Conservation (phyloP, 1,140 invertebrate species). For the Oryctes rhinoceros region DNA sequence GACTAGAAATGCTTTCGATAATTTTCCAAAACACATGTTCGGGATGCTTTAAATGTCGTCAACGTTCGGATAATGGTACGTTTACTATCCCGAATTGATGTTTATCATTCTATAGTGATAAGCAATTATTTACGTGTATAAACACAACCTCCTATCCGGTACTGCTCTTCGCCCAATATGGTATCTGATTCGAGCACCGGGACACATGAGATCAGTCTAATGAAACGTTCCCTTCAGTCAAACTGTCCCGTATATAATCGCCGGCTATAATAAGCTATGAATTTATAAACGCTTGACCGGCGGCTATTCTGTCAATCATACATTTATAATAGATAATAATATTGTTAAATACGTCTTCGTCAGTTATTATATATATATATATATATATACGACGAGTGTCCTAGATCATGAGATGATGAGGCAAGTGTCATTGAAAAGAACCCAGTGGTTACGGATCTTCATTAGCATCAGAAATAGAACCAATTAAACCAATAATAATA, state of each 20-base stretch:
- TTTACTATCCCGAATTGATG: neutral
- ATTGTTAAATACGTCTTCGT: constrained; percentile 33
- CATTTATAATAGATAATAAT: constrained; percentile 34
- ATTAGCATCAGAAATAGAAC: no score
- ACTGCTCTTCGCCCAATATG: constrained; percentile 4
- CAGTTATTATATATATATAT: neutral
- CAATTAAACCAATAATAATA: no score
- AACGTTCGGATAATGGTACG: neutral
- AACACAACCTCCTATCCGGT: constrained; percentile 3
- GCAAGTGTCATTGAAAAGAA: no score
- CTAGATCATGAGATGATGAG: neutral
- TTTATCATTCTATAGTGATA: constrained; percentile 29
- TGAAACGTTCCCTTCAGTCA: neutral
- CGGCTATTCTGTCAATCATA: constrained; percentile 33
- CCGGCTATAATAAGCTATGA: constrained; percentile 26
- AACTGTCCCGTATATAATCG: constrained; percentile 7
- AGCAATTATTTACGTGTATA: constrained; percentile 24
- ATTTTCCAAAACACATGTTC: neutral
- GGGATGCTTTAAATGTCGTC: neutral
- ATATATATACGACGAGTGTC: neutral
- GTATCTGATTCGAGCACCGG: constrained; percentile 7
- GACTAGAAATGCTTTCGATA: neutral
- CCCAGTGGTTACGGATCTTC: no score
- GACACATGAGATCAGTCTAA: neutral
- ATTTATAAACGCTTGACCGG: constrained; percentile 23